Evolutionary conservation across 2,113 vertebrate genomes (phyloP).

Genomic region (Helogale parvula): DNA sequence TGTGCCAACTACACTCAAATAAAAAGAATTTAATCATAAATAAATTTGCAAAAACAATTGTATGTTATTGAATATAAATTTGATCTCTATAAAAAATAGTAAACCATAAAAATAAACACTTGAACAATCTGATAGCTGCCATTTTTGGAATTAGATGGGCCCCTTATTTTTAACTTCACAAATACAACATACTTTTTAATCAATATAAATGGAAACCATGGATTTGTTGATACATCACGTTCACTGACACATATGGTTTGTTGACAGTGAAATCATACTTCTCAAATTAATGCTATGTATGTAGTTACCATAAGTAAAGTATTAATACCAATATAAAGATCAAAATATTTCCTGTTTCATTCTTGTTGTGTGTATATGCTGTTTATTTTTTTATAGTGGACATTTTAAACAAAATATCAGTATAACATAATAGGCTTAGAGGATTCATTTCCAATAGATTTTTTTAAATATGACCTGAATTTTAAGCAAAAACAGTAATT

Average conservation of each 20-base stretch:
- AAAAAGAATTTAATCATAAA: background rate
- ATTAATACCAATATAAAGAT: background rate
- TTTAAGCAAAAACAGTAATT: slow-evolving; percentile 44
- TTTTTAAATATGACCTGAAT: slow-evolving; percentile 51
- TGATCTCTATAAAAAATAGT: background rate
- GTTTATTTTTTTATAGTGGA: slow-evolving; percentile 3
- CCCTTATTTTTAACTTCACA: slow-evolving; percentile 48
- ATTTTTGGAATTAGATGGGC: background rate
- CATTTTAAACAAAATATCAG: slow-evolving; percentile 52
- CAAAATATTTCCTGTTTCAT: slow-evolving; percentile 12
- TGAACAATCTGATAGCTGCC: background rate
- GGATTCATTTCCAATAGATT: slow-evolving; percentile 1
- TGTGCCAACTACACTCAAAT: background rate
- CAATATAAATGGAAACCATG: background rate
- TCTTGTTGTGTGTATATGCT: background rate
- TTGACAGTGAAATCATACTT: slow-evolving; percentile 34
- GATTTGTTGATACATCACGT: background rate
- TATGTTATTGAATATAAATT: slow-evolving; percentile 4
- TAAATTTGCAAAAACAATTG: background rate
- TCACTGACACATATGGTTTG: background rate
- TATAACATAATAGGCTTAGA: slow-evolving; percentile 29
- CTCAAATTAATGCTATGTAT: background rate
- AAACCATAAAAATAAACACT: background rate
- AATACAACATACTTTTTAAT: slow-evolving; percentile 43
- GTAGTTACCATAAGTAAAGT: background rate